These are phyloP conservation scores for Pachyseris speciosa DNA, from an alignment of 64 coral and sea anemone genomes.

Conservation along the genomic window DNA sequence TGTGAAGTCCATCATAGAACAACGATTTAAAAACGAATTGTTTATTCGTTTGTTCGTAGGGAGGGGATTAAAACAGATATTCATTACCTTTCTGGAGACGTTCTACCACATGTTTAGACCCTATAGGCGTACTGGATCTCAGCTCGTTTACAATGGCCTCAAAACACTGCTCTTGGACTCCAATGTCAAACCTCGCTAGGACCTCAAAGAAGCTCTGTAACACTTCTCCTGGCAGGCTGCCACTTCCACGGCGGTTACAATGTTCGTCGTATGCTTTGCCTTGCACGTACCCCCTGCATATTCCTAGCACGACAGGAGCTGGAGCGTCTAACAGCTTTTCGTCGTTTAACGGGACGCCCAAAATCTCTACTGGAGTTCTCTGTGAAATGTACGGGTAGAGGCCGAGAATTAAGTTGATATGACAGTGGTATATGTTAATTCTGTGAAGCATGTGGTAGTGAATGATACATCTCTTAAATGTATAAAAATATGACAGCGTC, in stretches of 20 bases:
- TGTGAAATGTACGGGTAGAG: neutral
- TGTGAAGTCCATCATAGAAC: too few species aligned
- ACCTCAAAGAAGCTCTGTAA: neutral
- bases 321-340: neutral
- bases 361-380: constrained; percentile 35
- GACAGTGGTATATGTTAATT: too few species aligned
- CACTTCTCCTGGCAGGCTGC: neutral
- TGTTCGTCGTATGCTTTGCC: neutral
- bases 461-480: too few species aligned
- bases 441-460: too few species aligned
- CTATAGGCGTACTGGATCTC: too few species aligned
- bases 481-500: too few species aligned
- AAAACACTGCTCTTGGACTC: neutral
- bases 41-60: too few species aligned
- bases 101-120: neutral
- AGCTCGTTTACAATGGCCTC: neutral
- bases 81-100: neutral
- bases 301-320: neutral
- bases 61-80: too few species aligned
- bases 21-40: too few species aligned
- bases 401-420: too few species aligned
- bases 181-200: neutral
- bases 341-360: constrained; percentile 5
- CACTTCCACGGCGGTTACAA: too few species aligned
- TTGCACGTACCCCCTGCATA: neutral